Percentiles rank a stretch among this genome's conserved stretches.
phyloP scores from a whole-genome alignment of 2,797 vertebrate genomes.

The Lepidocolaptes lacrymiger region DNA sequence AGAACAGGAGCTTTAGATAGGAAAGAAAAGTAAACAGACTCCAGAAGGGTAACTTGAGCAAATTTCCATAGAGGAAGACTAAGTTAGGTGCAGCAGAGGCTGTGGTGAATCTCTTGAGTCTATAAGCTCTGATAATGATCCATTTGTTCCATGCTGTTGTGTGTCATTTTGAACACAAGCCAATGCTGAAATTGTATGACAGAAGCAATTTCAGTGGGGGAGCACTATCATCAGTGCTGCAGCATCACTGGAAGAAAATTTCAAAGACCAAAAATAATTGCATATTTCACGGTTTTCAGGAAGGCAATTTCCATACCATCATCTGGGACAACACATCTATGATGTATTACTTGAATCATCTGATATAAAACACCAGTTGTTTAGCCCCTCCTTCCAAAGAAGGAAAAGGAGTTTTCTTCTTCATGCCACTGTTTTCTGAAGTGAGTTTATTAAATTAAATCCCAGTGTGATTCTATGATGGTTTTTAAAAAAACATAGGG shows the following conservation, averaged over 20 bases:
- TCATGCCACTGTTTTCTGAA: slow-evolving; percentile 14
- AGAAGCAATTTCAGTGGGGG: background rate
- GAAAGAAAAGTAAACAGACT: background rate
- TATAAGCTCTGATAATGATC: background rate
- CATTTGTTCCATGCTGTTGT: background rate
- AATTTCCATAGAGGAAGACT: background rate
- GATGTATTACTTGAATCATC: background rate
- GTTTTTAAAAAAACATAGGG: slow-evolving; percentile 34
- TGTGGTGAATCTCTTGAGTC: background rate
- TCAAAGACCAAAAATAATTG: background rate
- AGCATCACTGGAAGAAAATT: background rate
- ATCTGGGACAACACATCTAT: background rate
- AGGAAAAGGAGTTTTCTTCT: background rate
- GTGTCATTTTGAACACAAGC: background rate
- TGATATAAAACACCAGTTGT: background rate
- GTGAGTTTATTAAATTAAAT: slow-evolving; percentile 31
- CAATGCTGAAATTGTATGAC: background rate
- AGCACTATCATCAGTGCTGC: background rate
- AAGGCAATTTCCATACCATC: background rate
- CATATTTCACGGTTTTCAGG: background rate
- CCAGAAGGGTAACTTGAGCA: background rate
- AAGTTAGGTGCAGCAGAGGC: background rate
- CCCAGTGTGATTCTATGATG: background rate
- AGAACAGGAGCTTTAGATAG: background rate
- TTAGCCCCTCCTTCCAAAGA: background rate